These are phyloP conservation scores for Nibea coibor DNA, from an alignment of 2,113 vertebrate genomes.

Conservation along the genomic window DNA sequence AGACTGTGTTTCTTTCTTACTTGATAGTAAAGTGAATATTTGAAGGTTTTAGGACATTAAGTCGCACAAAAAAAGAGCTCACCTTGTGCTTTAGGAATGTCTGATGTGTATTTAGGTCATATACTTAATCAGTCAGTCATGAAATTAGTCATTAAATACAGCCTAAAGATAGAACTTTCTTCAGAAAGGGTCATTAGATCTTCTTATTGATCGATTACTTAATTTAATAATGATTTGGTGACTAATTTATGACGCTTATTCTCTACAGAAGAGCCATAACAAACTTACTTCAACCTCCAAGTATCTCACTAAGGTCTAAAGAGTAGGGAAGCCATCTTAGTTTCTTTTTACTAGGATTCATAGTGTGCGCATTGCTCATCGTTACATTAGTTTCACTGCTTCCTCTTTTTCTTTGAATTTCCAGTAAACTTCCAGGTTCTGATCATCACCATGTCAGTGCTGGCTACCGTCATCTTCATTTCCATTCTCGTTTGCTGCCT, in stretches of 20 bases:
- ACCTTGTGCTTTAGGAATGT: not conserved
- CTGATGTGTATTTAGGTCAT: not conserved
- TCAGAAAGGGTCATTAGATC: not conserved
- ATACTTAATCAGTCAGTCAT: not conserved
- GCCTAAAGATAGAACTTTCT: not conserved
- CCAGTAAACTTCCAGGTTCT: slow-evolving; percentile 95
- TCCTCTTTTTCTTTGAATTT: slow-evolving; percentile 5
- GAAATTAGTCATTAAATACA: not conserved
- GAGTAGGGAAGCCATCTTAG: no score
- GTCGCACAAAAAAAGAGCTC: not conserved
- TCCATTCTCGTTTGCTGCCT: slow-evolving; percentile 86
- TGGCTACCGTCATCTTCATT: slow-evolving; percentile 86
- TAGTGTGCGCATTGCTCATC: not conserved
- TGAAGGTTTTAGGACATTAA: not conserved
- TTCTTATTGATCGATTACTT: not conserved
- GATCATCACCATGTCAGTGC: slow-evolving; percentile 90
- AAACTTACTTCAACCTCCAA: not conserved
- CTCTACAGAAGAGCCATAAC: not conserved
- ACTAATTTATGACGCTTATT: not conserved
- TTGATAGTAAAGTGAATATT: not conserved
- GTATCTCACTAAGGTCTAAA: not conserved
- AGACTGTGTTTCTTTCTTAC: not conserved
- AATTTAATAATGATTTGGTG: not conserved
- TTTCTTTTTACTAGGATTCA: not conserved
- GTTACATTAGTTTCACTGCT: not conserved